phyloP scores from a whole-genome alignment of 2,797 vertebrate genomes.

The Tamandua tetradactyla region DNA sequence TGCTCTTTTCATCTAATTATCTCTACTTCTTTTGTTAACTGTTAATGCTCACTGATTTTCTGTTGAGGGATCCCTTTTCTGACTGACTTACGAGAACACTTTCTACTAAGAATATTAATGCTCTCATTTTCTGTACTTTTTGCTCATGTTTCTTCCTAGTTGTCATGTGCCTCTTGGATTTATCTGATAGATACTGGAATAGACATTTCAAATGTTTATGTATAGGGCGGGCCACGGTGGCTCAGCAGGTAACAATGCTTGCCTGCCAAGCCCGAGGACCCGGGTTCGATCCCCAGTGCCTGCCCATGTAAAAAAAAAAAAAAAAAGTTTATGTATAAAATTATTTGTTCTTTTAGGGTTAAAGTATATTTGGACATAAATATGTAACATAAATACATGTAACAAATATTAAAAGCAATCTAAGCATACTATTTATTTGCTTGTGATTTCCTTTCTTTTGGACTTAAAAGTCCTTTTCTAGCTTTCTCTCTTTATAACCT shows the following conservation, averaged over 20 bases:
- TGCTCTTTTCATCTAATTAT: background rate
- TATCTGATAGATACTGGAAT: conserved; percentile 10
- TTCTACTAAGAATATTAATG: conserved; percentile 21
- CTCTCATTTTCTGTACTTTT: background rate
- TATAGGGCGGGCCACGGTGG: no score
- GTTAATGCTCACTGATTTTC: background rate
- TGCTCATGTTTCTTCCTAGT: background rate
- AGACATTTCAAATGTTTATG: background rate
- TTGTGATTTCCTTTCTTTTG: background rate
- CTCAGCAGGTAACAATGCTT: no score
- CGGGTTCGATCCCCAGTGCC: no score
- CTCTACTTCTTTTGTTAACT: background rate
- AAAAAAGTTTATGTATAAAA: background rate
- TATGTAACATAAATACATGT: background rate
- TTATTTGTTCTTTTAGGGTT: background rate
- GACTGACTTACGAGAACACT: background rate
- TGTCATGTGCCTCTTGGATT: conserved; percentile 31
- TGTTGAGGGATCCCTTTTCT: background rate
- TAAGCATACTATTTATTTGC: background rate
- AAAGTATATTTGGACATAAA: background rate
- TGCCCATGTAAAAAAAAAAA: no score
- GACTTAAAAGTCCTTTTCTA: background rate
- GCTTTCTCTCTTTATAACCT: background rate
- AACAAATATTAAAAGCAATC: background rate
- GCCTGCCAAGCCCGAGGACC: no score